Base-by-base conservation (phyloP, 2,797 vertebrate species). In the Miopithecus talapoin region DNA sequence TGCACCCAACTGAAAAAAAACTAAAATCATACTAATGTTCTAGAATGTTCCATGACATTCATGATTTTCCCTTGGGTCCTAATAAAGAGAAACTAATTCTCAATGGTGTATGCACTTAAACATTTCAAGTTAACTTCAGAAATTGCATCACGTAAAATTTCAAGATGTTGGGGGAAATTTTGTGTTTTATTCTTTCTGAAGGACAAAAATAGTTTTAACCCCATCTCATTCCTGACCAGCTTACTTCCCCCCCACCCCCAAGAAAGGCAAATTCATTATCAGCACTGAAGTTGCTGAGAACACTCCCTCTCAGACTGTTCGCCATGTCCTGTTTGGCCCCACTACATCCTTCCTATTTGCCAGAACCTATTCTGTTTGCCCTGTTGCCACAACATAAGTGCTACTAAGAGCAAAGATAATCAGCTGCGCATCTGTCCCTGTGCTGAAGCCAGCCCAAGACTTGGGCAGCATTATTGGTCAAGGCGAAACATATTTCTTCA, bases 341-440 rank as follows among this genome's bases (percentile, higher is more conserved):
- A 61, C 11, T 30, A 43, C 30, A 8, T 95, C 94, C 94, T 94
- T 88, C 80, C 81, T 86, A 41, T 86, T 55, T 59, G 83, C 83
- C 95, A 96, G 91, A 95, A 97, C 96, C 90, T 80, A 12, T 97
- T 98, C 97, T 97, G 97, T 98, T 98, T 98, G 95, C 91, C 95
- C 94, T 95, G 95, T 98, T 98, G 95, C 97, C 97, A 95, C 97
- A 98, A 98, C 98, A 97, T 95, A 96, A 96, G 95, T 89, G 92
- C 97, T 97, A 95, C 98, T 98, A 96, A 98, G 97, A 98, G 98
- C 97, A 98, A 95, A 97, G 97, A 94, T 64, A 53, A 85, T 91
- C 43, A n/a, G 46, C 72, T 4, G 4, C 39, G 72, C 81, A 48
- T 57, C 48, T 76, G 72, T 64, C 72, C 91, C 84, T 10, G 68